Evolutionary conservation across 2,797 vertebrate genomes (phyloP).

Genomic region (Brachymystax lenok): DNA sequence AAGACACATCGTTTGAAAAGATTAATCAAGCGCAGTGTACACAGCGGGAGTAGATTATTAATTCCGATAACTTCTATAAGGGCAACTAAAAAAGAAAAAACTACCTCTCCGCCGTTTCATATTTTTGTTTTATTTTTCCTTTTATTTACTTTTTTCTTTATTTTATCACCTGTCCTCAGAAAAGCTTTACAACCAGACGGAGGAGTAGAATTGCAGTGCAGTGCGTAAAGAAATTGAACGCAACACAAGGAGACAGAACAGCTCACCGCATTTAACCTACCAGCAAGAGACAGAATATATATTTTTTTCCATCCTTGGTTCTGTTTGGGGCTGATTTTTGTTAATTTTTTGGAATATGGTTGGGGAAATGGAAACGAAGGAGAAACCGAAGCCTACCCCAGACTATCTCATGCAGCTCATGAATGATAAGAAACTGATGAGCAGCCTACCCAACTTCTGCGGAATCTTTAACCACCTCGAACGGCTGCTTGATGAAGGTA

Average conservation of each 20-base stretch:
- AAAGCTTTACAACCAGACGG: slow-evolving; percentile 25
- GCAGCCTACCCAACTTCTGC: slow-evolving; percentile 88
- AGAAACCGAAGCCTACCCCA: slow-evolving; percentile 87
- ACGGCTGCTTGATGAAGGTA: slow-evolving; percentile 73
- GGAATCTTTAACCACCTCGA: slow-evolving; percentile 82
- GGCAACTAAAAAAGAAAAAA: slow-evolving; percentile 30
- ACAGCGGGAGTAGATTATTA: slow-evolving; percentile 49
- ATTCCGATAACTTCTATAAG: slow-evolving; percentile 55
- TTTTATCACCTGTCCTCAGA: slow-evolving; percentile 29
- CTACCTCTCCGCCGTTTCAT: slow-evolving; percentile 38
- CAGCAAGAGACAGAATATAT: slow-evolving; percentile 27
- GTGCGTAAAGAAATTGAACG: slow-evolving; percentile 38
- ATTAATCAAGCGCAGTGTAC: slow-evolving; percentile 39
- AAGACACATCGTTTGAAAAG: slow-evolving; percentile 37
- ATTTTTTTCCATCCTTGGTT: slow-evolving; percentile 38
- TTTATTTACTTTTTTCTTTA: slow-evolving; percentile 35
- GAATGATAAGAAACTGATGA: slow-evolving; percentile 91
- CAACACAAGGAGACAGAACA: slow-evolving; percentile 30
- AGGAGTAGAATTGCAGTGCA: slow-evolving; percentile 28
- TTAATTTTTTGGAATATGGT: slow-evolving; percentile 71
- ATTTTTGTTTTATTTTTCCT: slow-evolving; percentile 27
- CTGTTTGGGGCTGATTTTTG: slow-evolving; percentile 71
- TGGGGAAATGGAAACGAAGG: slow-evolving; percentile 88
- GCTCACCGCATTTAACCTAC: slow-evolving; percentile 20
- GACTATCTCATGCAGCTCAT: slow-evolving; percentile 92